Evolutionary conservation across 92 coral and sea anemone species (phyloP).

Genomic region (Nematostella vectensis): DNA sequence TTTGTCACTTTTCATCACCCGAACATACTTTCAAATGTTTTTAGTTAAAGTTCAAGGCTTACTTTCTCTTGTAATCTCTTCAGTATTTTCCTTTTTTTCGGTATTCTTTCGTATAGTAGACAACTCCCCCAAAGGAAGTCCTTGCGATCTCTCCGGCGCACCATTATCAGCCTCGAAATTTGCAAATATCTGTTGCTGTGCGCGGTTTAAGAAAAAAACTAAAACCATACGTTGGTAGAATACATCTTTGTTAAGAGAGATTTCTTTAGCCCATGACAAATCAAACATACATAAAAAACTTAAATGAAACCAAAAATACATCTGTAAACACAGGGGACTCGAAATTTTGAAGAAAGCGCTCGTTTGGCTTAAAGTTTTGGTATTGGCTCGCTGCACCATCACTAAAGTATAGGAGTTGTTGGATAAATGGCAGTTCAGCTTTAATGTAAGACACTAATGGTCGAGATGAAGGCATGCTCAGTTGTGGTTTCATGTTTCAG

Average conservation of each 20-base stretch:
- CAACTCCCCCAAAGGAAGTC: neutral
- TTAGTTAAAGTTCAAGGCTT: neutral
- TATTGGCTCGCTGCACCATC: too few relatives aligned
- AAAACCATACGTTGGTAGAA: neutral
- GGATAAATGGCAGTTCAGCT: too few relatives aligned
- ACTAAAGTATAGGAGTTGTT: too few relatives aligned
- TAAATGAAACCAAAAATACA: neutral
- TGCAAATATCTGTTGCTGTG: neutral
- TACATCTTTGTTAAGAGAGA: neutral
- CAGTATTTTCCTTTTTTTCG: neutral
- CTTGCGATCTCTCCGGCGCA: neutral
- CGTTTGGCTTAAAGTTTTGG: too few relatives aligned
- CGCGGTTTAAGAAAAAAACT: neutral
- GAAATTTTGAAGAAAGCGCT: neutral
- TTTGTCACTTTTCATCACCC: neutral
- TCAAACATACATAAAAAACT: neutral
- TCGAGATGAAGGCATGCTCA: too few relatives aligned
- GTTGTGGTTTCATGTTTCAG: too few relatives aligned
- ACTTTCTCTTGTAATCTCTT: neutral
- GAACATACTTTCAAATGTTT: neutral
- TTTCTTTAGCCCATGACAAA: neutral
- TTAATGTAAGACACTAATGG: too few relatives aligned
- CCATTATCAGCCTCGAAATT: neutral
- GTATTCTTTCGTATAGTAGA: neutral
- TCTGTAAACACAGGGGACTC: neutral